A percentile compares a stretch with the other conserved stretches of the same genome.
Conservation (phyloP, 2,113 vertebrate genomes). For the Oenanthe melanoleuca region DNA sequence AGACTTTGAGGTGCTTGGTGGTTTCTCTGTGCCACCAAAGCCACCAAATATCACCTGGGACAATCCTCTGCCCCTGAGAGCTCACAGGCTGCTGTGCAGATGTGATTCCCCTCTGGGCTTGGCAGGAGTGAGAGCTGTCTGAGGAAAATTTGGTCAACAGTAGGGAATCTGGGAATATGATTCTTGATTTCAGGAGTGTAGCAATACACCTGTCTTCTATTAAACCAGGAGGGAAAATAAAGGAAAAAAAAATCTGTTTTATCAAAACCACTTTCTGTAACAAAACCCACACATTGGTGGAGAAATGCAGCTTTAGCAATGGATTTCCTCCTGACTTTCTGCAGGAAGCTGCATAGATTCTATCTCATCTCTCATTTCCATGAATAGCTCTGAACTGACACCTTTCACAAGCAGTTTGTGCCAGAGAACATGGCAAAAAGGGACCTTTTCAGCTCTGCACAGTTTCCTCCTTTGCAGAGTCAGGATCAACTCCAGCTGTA, state of each 20-base stretch:
- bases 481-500: not conserved
- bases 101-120: not conserved
- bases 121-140: not conserved
- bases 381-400: not conserved
- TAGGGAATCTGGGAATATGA: accelerated
- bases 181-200: not conserved
- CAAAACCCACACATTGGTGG: not conserved
- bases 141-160: not conserved
- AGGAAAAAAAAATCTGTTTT: not conserved
- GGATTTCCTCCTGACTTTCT: not conserved
- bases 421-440: not conserved
- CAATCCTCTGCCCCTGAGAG: not conserved
- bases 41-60: accelerated
- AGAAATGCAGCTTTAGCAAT: not conserved
- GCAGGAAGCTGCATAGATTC: not conserved
- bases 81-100: not conserved
- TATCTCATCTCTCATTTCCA: not conserved
- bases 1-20: not conserved
- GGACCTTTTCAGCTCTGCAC: not conserved
- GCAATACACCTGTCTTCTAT: not conserved
- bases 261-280: not conserved
- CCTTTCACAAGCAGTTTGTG: not conserved
- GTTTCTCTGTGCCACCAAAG: not conserved
- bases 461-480: not conserved
- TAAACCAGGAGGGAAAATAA: not conserved